Percentiles rank a stretch among this genome's conserved stretches.
These are phyloP conservation scores for Onchidella celtica DNA, from an alignment of 2,888 invertebrate genomes.

Conservation along the genomic window DNA sequence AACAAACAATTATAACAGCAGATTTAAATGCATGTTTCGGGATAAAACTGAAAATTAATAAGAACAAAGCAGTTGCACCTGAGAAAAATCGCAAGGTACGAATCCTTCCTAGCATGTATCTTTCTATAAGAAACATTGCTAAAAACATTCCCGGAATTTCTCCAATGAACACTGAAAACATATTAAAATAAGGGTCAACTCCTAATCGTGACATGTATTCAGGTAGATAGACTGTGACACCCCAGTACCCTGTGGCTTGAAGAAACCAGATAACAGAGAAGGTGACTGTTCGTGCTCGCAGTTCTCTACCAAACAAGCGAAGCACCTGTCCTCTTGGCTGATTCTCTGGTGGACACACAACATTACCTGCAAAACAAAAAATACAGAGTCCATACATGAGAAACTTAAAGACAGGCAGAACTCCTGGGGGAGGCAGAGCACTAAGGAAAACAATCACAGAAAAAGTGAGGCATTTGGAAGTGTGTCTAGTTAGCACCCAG, in stretches of 20 bases:
- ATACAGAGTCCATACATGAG: neutral
- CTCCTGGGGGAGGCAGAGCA: neutral
- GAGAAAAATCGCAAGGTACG: slow-evolving; percentile 70
- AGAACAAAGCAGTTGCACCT: slow-evolving; percentile 58
- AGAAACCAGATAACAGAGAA: slow-evolving; percentile 68
- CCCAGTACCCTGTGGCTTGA: slow-evolving; percentile 73
- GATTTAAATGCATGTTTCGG: slow-evolving; percentile 63
- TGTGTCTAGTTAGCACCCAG: neutral
- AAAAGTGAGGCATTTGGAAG: neutral
- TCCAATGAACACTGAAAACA: slow-evolving; percentile 71
- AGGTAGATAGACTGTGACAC: slow-evolving; percentile 71
- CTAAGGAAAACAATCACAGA: neutral
- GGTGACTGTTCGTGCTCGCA: slow-evolving; percentile 59
- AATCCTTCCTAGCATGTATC: slow-evolving; percentile 68
- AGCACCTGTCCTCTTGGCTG: slow-evolving; percentile 10
- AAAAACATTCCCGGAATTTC: slow-evolving; percentile 71
- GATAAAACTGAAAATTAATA: slow-evolving; percentile 67
- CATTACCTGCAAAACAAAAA: slow-evolving; percentile 60
- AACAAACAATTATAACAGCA: slow-evolving; percentile 68
- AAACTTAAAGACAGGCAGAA: too few relatives aligned
- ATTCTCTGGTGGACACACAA: slow-evolving; percentile 55
- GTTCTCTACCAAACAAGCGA: slow-evolving; percentile 61
- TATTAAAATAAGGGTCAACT: slow-evolving; percentile 69
- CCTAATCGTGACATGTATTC: slow-evolving; percentile 68
- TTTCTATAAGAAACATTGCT: slow-evolving; percentile 71